Percentiles rank a stretch among this genome's conserved stretches.
These are phyloP conservation scores for Dipodomys stephensi DNA, from an alignment of 2,113 vertebrate genomes.

Conservation along the genomic window DNA sequence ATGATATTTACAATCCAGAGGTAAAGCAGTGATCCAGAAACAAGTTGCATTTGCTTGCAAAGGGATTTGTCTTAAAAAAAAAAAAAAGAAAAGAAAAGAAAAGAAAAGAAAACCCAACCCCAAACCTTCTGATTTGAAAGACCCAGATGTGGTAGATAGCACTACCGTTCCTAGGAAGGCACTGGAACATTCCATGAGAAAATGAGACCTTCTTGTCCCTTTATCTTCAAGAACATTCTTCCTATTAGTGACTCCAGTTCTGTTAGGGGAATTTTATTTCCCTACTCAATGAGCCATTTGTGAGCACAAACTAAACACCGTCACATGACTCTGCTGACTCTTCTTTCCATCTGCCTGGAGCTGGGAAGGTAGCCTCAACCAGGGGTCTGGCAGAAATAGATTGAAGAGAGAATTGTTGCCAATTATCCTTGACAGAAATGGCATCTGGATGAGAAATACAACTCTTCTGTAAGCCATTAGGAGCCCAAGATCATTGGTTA, in stretches of 20 bases:
- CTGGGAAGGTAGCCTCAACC: background rate
- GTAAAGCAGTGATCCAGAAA: accelerated
- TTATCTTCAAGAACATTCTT: background rate
- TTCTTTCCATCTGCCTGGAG: accelerated
- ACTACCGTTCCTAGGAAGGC: background rate
- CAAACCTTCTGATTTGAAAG: background rate
- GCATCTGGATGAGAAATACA: accelerated
- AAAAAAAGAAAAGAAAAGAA: background rate
- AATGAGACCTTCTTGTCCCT: background rate
- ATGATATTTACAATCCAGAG: background rate
- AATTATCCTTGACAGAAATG: accelerated
- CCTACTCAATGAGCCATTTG: background rate
- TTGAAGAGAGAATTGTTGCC: background rate
- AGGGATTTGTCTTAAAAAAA: background rate
- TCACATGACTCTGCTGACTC: accelerated
- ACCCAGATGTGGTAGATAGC: accelerated
- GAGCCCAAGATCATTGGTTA: background rate
- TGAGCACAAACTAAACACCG: background rate
- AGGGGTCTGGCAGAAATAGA: background rate
- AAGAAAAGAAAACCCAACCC: background rate
- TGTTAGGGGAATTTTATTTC: background rate
- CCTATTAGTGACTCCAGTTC: background rate
- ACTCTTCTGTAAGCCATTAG: accelerated
- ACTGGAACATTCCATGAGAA: accelerated
- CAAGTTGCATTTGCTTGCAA: background rate